Base-by-base conservation (phyloP, 2,888 invertebrate genomes). In the Aricia artaxerxes region DNA sequence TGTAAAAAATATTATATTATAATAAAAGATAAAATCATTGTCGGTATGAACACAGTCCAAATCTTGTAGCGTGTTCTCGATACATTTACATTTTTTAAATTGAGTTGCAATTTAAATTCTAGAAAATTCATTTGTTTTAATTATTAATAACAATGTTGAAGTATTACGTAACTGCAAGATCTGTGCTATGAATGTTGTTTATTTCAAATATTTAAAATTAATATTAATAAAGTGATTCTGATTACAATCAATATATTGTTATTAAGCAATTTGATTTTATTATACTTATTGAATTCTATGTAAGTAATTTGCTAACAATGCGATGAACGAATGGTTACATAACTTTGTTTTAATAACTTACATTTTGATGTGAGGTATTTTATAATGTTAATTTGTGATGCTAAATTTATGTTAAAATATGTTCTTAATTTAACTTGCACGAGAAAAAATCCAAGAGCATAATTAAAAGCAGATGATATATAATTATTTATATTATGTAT, bases 191-290 rank as follows among this genome's bases (percentile, higher is more conserved):
- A 57, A 57, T 57, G 57, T 64, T 64, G 24, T 64, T 64, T 64
- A 64, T 64, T 64, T 24, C 9, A 64, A 64, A 64, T 64, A 64
- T 64, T 24, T 64, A 24, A 61, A 61, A 61, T 61, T 61, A 24
- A 5, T 1, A 60, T n/a, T n/a, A 1, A 16, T 24, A 61, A 64
- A 31, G 64, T 64, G 64, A 31, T 24, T 31, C 31, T 64, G 64
- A 31, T 24, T 31, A 64, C 9, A 24, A 64, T 64, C 2, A 64
- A 64, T 64, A 9, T 64, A 64, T 24, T 64, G 11, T 3, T 64
- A 31, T 3, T 64, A 31, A 64, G 4, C 24, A 24, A 64, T 64
- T 64, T 31, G 31, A 24, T 16, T 16, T 16, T 57, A 31, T 31
- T 9, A 4, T 64, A 64, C 31, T 24, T 64, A 31, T 24, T 24